Conservation (phyloP, 2,888 invertebrate genomes). For the Thecophora atra region DNA sequence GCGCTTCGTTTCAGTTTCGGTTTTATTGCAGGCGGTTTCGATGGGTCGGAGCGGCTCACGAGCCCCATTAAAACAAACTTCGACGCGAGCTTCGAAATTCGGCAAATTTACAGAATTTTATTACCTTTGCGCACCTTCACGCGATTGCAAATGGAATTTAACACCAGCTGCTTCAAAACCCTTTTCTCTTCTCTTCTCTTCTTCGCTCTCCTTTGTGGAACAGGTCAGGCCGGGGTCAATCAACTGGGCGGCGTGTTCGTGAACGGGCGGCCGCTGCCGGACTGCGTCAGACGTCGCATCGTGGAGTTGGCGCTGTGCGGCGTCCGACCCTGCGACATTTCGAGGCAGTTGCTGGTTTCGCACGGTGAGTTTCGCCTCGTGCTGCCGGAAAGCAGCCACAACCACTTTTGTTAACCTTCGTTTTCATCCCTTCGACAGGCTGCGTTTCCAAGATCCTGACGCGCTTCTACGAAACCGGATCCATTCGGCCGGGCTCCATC, state of each 20-base stretch:
- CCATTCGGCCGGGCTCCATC: conserved; percentile 93
- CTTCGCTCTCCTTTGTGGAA: conserved; percentile 19
- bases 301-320: conserved; percentile 95
- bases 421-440: conserved; percentile 63
- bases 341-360: conserved; percentile 91
- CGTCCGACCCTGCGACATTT: conserved; percentile 96
- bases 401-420: not conserved
- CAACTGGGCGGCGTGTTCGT: conserved; percentile 97
- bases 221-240: conserved; percentile 97
- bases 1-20: not conserved
- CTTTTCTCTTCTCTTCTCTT: not conserved
- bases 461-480: conserved; percentile 96
- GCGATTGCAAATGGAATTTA: not conserved
- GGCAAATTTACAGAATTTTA: not conserved
- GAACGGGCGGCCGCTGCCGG: conserved; percentile 95
- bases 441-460: conserved; percentile 97
- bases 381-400: not conserved
- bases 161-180: not conserved
- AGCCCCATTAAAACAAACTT: not conserved
- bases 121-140: not conserved
- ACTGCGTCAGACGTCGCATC: conserved; percentile 91
- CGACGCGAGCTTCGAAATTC: not conserved
- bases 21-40: conserved; percentile 19
- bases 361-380: conserved; percentile 70
- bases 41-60: not conserved